A percentile compares a stretch with the other conserved stretches of the same genome.
Evolutionary conservation across 2,888 invertebrate species (phyloP).

Genomic region (Diarsia brunnea): DNA sequence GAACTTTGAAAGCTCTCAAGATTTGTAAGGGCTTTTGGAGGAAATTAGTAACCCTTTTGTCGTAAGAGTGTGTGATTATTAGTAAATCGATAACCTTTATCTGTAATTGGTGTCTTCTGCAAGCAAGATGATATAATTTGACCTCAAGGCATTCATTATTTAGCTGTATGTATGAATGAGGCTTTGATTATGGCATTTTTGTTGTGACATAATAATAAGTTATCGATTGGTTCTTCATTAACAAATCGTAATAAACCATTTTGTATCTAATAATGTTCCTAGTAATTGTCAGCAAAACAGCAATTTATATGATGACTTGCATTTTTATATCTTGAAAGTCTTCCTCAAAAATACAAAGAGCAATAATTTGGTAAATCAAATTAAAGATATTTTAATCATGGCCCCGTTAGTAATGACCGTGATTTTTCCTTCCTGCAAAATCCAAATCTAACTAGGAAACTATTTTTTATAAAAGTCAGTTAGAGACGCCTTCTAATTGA

Average conservation of each 20-base stretch:
- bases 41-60: conserved; percentile 51
- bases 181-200: background rate
- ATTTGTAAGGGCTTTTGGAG: conserved; percentile 46
- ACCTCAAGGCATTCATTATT: background rate
- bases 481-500: conserved; percentile 89
- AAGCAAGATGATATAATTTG: background rate
- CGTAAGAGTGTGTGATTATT: conserved; percentile 1
- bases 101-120: background rate
- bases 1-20: conserved; percentile 23
- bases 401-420: background rate
- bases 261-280: conserved; percentile 4
- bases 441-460: conserved; percentile 66
- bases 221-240: background rate
- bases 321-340: background rate
- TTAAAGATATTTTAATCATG: conserved; percentile 6
- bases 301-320: conserved; percentile 17
- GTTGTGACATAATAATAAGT: background rate
- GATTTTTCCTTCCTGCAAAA: conserved; percentile 29
- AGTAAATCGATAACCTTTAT: conserved; percentile 6
- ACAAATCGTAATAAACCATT: background rate
- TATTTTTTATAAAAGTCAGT: conserved; percentile 82
- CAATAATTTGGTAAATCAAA: background rate
- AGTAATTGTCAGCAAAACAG: background rate
- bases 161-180: background rate
- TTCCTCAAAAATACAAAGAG: background rate